phyloP scores from a whole-genome alignment of 1,140 invertebrate species.

The Drosophila grimshawi region DNA sequence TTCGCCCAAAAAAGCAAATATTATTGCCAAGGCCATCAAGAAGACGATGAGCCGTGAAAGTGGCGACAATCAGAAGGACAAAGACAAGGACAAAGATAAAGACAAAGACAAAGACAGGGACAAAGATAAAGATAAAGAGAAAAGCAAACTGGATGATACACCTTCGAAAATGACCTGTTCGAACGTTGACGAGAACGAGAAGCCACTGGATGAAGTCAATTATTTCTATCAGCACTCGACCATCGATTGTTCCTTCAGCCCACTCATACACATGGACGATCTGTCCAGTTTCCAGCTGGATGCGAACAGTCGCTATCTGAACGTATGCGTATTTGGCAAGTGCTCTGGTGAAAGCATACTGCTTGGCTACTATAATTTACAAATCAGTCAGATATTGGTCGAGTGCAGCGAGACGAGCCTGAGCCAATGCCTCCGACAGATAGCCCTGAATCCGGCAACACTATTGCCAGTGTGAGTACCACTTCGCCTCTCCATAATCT shows the following conservation, averaged over 20 bases:
- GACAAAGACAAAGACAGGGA: conserved; percentile 16
- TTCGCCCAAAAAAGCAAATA: conserved; percentile 79
- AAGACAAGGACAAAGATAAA: conserved; percentile 17
- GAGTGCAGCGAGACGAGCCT: conserved; percentile 93
- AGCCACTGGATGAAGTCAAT: conserved; percentile 56
- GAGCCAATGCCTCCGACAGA: conserved; percentile 91
- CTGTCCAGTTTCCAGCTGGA: conserved; percentile 89
- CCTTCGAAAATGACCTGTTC: not conserved
- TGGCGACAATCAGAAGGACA: conserved; percentile 49
- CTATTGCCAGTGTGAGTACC: conserved; percentile 86
- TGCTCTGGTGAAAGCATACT: conserved; percentile 87
- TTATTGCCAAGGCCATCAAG: conserved; percentile 75
- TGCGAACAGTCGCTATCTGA: conserved; percentile 90
- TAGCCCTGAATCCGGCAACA: conserved; percentile 89
- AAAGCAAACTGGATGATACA: conserved; percentile 30
- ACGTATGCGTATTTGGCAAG: conserved; percentile 91
- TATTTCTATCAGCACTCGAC: conserved; percentile 82
- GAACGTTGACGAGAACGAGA: conserved; percentile 1
- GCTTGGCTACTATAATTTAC: conserved; percentile 92
- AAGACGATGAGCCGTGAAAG: conserved; percentile 75
- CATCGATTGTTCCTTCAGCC: conserved; percentile 86
- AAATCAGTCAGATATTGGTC: conserved; percentile 89
- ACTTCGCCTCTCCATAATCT: too few relatives aligned
- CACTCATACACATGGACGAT: conserved; percentile 88
- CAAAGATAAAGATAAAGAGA: conserved; percentile 37